Conservation (phyloP, 2,113 vertebrate genomes). For the Phoxinus phoxinus region DNA sequence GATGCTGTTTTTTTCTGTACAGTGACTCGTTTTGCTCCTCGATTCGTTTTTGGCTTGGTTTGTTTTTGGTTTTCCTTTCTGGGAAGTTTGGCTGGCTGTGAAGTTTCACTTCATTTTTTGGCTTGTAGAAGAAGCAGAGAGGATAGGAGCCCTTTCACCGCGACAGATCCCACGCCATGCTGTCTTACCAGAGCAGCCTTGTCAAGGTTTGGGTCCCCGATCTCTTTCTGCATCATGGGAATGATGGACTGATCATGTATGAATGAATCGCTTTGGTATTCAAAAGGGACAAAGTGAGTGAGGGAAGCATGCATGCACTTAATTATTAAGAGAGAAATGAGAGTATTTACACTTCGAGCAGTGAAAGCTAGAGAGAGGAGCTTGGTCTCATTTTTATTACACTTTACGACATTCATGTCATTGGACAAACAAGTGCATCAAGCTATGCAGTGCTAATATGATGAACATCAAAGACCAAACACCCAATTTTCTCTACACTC, state of each 20-base stretch:
- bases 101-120: constrained; percentile 64
- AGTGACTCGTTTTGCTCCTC: constrained; percentile 63
- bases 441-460: constrained; percentile 24
- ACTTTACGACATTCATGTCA: constrained; percentile 26
- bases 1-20: constrained; percentile 41
- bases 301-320: background rate
- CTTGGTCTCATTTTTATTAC: constrained; percentile 39
- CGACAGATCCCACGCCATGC: background rate
- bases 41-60: constrained; percentile 79
- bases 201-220: constrained; percentile 2
- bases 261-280: constrained; percentile 64
- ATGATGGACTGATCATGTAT: constrained; percentile 4
- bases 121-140: constrained; percentile 62
- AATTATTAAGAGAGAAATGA: constrained; percentile 16
- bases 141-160: constrained; percentile 55
- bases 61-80: constrained; percentile 85
- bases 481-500: background rate
- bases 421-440: constrained; percentile 22
- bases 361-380: constrained; percentile 13
- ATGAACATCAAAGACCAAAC: constrained; percentile 19
- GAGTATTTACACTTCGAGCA: constrained; percentile 16
- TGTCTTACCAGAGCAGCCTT: background rate
- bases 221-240: constrained; percentile 1
- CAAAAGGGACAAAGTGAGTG: constrained; percentile 28
- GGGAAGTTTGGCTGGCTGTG: constrained; percentile 58